Evolutionary conservation across 2,113 vertebrate species (phyloP).

Genomic region (Nymphicus hollandicus): DNA sequence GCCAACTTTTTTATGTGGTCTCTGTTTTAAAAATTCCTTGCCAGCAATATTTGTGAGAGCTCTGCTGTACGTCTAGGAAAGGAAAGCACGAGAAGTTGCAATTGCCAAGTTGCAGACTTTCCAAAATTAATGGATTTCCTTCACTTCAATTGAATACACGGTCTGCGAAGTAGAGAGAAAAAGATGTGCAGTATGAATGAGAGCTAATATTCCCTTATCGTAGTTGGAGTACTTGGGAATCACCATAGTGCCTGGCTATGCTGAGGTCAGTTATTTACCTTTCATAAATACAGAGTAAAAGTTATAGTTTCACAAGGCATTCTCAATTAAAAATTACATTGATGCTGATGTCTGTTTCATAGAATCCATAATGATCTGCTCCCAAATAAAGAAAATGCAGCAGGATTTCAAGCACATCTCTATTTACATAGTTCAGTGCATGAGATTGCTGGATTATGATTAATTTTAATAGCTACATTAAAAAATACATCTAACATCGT

Average conservation of each 20-base stretch:
- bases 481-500: conserved; percentile 83
- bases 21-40: conserved; percentile 65
- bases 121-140: conserved; percentile 60
- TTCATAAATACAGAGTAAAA: conserved; percentile 19
- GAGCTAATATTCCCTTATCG: background rate
- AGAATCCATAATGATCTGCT: conserved; percentile 47
- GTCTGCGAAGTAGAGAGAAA: conserved; percentile 8
- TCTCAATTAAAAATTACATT: conserved; percentile 55
- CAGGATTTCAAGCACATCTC: conserved; percentile 70
- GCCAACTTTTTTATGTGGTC: conserved; percentile 71
- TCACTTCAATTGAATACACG: conserved; percentile 20
- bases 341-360: background rate
- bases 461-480: conserved; percentile 84
- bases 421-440: conserved; percentile 74
- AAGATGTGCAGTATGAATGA: conserved; percentile 24
- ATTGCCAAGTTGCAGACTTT: conserved; percentile 60
- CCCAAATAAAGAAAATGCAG: conserved; percentile 60
- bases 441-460: conserved; percentile 80
- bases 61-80: conserved; percentile 38
- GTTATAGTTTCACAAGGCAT: conserved; percentile 15
- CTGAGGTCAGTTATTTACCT: conserved; percentile 47
- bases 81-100: conserved; percentile 64
- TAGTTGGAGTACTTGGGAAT: background rate
- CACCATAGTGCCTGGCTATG: background rate
- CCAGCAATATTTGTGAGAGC: conserved; percentile 68